phyloP scores from a whole-genome alignment of 2,888 invertebrate genomes.

The Caenorhabditis macrosperma region DNA sequence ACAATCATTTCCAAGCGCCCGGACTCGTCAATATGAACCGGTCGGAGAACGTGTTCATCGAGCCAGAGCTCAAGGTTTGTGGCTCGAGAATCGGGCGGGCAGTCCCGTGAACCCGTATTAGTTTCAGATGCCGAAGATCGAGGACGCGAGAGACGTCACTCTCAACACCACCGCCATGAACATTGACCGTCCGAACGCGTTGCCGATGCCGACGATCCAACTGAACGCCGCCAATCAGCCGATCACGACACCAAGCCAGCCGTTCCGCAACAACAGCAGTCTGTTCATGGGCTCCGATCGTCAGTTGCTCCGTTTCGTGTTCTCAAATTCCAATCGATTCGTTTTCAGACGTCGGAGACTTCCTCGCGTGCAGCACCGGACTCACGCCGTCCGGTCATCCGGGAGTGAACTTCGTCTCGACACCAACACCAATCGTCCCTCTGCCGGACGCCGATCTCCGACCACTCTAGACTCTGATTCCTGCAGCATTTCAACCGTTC shows the following conservation, averaged over 20 bases:
- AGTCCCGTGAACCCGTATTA: not conserved
- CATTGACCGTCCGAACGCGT: constrained; percentile 44
- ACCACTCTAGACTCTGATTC: constrained; percentile 47
- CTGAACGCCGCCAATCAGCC: constrained; percentile 13
- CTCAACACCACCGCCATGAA: constrained; percentile 32
- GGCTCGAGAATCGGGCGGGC: not conserved
- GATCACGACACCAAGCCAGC: constrained; percentile 40
- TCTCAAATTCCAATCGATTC: not conserved
- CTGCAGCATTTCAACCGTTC: not conserved
- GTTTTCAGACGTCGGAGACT: constrained; percentile 30
- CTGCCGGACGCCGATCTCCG: constrained; percentile 61
- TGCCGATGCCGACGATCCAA: constrained; percentile 40
- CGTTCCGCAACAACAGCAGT: constrained; percentile 29
- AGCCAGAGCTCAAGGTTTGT: constrained; percentile 46
- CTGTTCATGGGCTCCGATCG: constrained; percentile 22
- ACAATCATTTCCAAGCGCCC: constrained; percentile 2
- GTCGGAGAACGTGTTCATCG: constrained; percentile 39
- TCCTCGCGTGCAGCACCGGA: constrained; percentile 59
- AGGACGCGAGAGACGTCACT: constrained; percentile 20
- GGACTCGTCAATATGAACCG: too few species aligned
- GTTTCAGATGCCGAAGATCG: constrained; percentile 40
- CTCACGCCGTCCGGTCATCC: constrained; percentile 64
- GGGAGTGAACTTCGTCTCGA: constrained; percentile 55
- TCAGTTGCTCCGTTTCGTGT: constrained; percentile 1
- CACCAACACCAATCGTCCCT: constrained; percentile 61